A percentile compares a stretch with the other conserved stretches of the same genome.
These are phyloP conservation scores for Siniperca chuatsi DNA, from an alignment of 2,113 vertebrate species.

Conservation along the genomic window DNA sequence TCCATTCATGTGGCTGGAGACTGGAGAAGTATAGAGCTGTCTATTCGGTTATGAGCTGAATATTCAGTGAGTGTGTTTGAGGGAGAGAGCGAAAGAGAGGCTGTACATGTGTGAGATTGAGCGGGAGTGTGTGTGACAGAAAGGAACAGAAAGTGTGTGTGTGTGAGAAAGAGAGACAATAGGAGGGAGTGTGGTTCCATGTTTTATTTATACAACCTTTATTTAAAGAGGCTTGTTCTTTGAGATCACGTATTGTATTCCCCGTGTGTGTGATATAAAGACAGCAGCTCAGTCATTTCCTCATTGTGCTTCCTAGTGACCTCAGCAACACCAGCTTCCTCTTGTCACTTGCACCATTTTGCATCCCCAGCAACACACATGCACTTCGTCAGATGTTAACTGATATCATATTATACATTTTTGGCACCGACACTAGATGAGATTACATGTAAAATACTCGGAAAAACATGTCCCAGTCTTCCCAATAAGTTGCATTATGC, in stretches of 20 bases:
- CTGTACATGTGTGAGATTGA: not conserved
- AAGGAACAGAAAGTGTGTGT: not conserved
- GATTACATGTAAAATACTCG: conserved; percentile 12
- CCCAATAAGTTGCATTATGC: not conserved
- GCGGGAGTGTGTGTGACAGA: not conserved
- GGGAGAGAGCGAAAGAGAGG: conserved; percentile 33
- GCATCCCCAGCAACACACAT: conserved; percentile 25
- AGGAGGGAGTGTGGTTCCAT: conserved; percentile 26
- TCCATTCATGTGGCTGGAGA: conserved; percentile 81
- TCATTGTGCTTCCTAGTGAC: conserved; percentile 41
- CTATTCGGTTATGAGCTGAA: conserved; percentile 61
- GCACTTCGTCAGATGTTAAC: not conserved
- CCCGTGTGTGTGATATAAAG: not conserved
- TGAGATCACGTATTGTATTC: not conserved
- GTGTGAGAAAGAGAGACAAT: conserved; percentile 3
- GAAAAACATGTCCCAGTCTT: not conserved
- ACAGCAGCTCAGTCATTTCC: conserved; percentile 52
- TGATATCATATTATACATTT: not conserved
- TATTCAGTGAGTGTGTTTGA: conserved; percentile 43
- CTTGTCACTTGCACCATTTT: conserved; percentile 47
- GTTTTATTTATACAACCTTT: conserved; percentile 49
- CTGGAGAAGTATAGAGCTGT: conserved; percentile 44
- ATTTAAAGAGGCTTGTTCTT: conserved; percentile 37
- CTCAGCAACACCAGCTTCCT: conserved; percentile 45
- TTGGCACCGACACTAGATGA: not conserved